Percentiles rank a stretch among this genome's conserved stretches.
These are phyloP conservation scores for Simalia tracyae DNA, from an alignment of 2,797 vertebrate genomes.

Conservation along the genomic window DNA sequence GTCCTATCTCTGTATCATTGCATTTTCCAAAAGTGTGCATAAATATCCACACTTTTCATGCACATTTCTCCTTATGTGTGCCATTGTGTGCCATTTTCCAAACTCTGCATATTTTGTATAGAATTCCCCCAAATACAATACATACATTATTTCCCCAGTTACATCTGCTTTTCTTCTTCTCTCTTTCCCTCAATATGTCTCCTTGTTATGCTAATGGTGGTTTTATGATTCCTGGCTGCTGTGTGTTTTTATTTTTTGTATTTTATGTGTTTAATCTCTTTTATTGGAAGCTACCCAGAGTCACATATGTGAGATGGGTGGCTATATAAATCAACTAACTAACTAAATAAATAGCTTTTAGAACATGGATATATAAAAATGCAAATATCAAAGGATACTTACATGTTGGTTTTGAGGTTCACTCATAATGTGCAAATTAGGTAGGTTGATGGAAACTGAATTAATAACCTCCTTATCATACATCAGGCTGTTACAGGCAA, in stretches of 20 bases:
- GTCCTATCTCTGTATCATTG: not conserved
- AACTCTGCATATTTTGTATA: not conserved
- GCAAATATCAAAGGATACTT: not conserved
- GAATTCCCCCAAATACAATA: not conserved
- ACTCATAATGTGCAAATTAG: not conserved
- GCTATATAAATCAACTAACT: not conserved
- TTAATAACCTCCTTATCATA: not conserved
- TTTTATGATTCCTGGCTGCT: not conserved
- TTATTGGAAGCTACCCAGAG: not conserved
- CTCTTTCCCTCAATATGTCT: not conserved
- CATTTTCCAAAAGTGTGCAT: not conserved
- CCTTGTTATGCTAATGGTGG: not conserved
- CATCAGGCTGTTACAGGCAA: not conserved
- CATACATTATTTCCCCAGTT: not conserved
- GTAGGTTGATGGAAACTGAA: not conserved
- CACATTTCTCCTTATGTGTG: not conserved
- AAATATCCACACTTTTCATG: not conserved
- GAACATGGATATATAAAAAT: not conserved
- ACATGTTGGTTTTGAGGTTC: not conserved
- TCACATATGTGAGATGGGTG: not conserved
- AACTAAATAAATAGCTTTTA: not conserved
- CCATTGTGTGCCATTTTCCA: not conserved
- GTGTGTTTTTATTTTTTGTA: not conserved
- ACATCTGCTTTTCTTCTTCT: not conserved
- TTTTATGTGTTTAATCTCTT: not conserved